Evolutionary conservation across 1,140 invertebrate species (phyloP), one percentile per base, ranked within the genome.

Genomic region (Drosophila nikananu): DNA sequence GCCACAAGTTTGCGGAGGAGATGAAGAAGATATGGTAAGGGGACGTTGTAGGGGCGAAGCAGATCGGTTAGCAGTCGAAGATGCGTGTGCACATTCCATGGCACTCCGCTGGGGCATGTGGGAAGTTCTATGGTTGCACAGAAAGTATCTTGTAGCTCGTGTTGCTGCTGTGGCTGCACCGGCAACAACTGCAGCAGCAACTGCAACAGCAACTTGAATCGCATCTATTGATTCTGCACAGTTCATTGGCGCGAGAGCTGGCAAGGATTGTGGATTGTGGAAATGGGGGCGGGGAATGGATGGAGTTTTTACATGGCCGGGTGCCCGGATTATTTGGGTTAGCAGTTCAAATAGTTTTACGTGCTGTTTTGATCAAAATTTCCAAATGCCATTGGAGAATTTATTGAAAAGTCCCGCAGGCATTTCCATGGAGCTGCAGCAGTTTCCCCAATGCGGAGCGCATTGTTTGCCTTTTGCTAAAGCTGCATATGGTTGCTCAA

Each of bases 311-410:
- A 55, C 63, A 65, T 57, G 49, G 57, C 39, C 37, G 71, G 54
- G 19, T 62, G 54, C 67, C 55, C 48, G 70, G 41, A 74, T 79
- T 89, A 89, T 89, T 89, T 89, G 64, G 86, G 86, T 89, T 89
- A 89, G 81, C 86, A 89, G 86, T 83, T 89, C 86, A 90, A 90
- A 89, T 89, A 89, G 71, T 89, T 89, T 57, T 90, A 86, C 81
- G 84, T 87, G 84, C 84, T 83, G 86, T 75, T 68, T 72, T 79
- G 78, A 77, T 87, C 83, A 75, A 80, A 80, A 87, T 89, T 89
- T 76, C 61, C 72, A 72, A 87, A 89, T 87, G 68, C 81, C 86
- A 83, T 72, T 54, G 49, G 60, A 77, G 77, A 80, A 87, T 87
- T 87, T 87, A 87, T 87, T 80, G 77, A 80, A 80, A 80, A 64